Evolutionary conservation across 2,888 invertebrate species (phyloP), one percentile per base, ranked within the genome.

Genomic region (Drosophila fulvimacula): DNA sequence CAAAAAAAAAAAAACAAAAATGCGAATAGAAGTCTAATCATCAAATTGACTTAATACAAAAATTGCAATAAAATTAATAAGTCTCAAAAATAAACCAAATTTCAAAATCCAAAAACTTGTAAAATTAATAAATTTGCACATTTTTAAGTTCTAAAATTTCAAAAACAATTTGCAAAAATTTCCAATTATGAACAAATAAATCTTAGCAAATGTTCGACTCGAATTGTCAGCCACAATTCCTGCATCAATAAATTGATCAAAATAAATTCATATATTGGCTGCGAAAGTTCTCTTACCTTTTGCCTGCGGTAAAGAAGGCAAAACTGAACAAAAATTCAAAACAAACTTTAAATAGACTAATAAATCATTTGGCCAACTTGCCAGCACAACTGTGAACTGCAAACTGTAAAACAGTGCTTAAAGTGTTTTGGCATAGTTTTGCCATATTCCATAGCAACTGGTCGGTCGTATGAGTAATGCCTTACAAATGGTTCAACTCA

Each of bases 251-350:
- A 36, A 13, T 39, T 11, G 17, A 34, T 59, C 32, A 30, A 53
- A 30, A 0, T 2, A 58, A 15, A 24, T 41, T 41, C 21, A 39
- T 27, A n/a, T 75, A 87, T 88, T 87, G 82, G 82, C 88, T 87
- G 49, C 19, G 48, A 70, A 79, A 84, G 89, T 82, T 89, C 89
- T 79, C 79, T 88, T 85, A 89, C 82, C 88, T 88, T 89, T 82
- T 88, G 88, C 88, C 82, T 79, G 84, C 66, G 87, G 74, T 55
- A 38, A 27, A 27, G 13, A 11, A 38, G 39, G 21, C 56, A 48
- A 53, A 53, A 48, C 17, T 36, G 55, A 68, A 42, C 49, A 32
- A 42, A 85, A 85, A 63, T 51, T 75, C 17, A 36, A 88, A 64
- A 64, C 55, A 81, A 81, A 81, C 61, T 82, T 67, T 60, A 82